Conservation (phyloP, 2,888 invertebrate species). For the Phaonia tiefii region DNA sequence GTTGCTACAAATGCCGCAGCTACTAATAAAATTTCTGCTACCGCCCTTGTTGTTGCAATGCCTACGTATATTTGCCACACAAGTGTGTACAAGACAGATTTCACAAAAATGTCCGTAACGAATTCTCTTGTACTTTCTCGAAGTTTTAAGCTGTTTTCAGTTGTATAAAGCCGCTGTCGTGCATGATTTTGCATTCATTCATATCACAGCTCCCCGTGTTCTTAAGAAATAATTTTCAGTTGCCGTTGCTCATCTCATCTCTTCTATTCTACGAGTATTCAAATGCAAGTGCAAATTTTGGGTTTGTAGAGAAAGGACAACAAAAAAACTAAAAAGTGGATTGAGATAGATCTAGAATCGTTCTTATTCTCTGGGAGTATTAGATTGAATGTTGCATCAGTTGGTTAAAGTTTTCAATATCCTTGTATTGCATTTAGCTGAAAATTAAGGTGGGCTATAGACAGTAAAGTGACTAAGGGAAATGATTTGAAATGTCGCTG, state of each 20-base stretch:
- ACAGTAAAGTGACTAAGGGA: no score
- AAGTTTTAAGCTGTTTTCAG: background rate
- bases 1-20: background rate
- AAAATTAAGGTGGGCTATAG: no score
- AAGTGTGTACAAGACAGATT: slow-evolving; percentile 24
- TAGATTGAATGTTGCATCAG: background rate
- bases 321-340: background rate
- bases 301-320: background rate
- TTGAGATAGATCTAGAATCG: background rate
- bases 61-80: slow-evolving; percentile 1
- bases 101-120: slow-evolving; percentile 24
- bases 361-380: background rate
- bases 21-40: background rate
- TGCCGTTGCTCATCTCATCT: background rate
- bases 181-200: background rate
- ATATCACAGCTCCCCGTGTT: background rate
- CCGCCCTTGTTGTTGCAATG: background rate
- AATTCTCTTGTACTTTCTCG: background rate
- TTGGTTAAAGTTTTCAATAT: no score
- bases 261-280: no score
- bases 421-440: no score
- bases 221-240: background rate
- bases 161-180: background rate
- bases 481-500: no score
- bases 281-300: background rate